Percentiles rank a stretch among this genome's conserved stretches.
Evolutionary conservation across 1,140 invertebrate species (phyloP).

Genomic region (Eciton burchellii): DNA sequence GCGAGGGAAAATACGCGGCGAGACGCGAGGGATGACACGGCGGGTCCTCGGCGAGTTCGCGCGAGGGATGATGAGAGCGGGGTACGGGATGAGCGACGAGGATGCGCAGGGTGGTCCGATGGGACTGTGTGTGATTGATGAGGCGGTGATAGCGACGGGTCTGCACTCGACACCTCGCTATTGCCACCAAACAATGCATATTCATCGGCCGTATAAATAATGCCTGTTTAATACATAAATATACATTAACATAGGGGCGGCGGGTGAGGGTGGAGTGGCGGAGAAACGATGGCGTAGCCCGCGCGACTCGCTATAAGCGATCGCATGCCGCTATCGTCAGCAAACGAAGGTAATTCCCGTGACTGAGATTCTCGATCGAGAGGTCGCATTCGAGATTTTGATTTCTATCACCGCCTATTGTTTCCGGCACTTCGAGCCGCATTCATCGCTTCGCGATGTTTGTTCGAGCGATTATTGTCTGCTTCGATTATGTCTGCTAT

Average conservation of each 20-base stretch:
- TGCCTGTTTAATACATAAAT: constrained; percentile 85
- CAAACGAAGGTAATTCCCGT: constrained; percentile 55
- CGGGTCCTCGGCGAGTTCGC: constrained; percentile 65
- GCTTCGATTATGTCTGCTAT: constrained; percentile 2
- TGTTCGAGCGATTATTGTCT: constrained; percentile 28
- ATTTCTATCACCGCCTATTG: neutral
- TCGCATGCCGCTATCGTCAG: neutral
- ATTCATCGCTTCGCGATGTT: neutral
- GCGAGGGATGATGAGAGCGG: constrained; percentile 33
- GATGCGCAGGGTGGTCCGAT: constrained; percentile 48
- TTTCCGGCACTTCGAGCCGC: neutral
- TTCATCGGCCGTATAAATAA: constrained; percentile 85
- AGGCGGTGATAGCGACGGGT: constrained; percentile 85
- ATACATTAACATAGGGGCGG: constrained; percentile 77
- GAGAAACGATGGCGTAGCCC: neutral
- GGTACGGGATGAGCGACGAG: constrained; percentile 4
- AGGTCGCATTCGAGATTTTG: constrained; percentile 6
- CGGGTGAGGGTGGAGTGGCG: neutral
- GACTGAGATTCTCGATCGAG: constrained; percentile 19
- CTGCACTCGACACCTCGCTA: constrained; percentile 84
- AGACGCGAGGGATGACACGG: constrained; percentile 74
- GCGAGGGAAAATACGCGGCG: constrained; percentile 19
- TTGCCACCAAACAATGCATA: constrained; percentile 84
- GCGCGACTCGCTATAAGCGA: constrained; percentile 39
- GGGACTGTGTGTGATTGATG: constrained; percentile 84